Conservation (phyloP, 1,140 invertebrate genomes). For the Macrobrachium rosenbergii region DNA sequence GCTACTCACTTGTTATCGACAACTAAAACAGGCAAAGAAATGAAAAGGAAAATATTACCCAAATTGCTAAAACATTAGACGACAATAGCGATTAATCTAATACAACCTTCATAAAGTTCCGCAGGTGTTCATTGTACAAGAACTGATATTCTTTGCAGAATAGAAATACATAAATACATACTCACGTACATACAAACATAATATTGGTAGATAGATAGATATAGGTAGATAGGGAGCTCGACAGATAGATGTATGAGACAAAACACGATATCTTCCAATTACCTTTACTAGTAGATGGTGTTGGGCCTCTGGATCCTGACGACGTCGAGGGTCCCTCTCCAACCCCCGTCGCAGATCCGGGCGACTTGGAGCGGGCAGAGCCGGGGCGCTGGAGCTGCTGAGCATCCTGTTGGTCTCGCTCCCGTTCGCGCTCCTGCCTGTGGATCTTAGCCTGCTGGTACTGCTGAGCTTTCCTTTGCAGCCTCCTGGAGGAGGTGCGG, state of each 20-base stretch:
- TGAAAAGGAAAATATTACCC: too few relatives aligned
- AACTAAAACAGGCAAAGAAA: too few relatives aligned
- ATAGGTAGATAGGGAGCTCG: too few relatives aligned
- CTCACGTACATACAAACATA: too few relatives aligned
- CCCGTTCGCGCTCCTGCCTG: constrained; percentile 17
- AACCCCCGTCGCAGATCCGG: background rate
- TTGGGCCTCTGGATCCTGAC: background rate
- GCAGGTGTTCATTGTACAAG: too few relatives aligned
- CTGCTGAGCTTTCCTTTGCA: constrained; percentile 11
- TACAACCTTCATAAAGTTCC: too few relatives aligned
- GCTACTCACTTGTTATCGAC: too few relatives aligned
- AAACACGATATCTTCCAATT: background rate
- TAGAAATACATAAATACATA: too few relatives aligned
- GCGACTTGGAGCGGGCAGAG: constrained; percentile 35
- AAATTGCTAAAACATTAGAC: background rate
- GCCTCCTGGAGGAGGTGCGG: constrained; percentile 47
- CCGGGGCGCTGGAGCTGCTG: constrained; percentile 41
- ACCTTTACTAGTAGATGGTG: constrained; percentile 44
- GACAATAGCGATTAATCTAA: background rate
- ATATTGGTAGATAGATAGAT: too few relatives aligned
- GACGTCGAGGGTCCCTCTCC: constrained; percentile 16
- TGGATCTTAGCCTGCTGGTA: constrained; percentile 33
- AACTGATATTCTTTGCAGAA: too few relatives aligned
- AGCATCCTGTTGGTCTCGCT: background rate
- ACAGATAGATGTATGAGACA: too few relatives aligned